Conservation (phyloP, 2,888 invertebrate genomes). For the Pristionchus japonicus region DNA sequence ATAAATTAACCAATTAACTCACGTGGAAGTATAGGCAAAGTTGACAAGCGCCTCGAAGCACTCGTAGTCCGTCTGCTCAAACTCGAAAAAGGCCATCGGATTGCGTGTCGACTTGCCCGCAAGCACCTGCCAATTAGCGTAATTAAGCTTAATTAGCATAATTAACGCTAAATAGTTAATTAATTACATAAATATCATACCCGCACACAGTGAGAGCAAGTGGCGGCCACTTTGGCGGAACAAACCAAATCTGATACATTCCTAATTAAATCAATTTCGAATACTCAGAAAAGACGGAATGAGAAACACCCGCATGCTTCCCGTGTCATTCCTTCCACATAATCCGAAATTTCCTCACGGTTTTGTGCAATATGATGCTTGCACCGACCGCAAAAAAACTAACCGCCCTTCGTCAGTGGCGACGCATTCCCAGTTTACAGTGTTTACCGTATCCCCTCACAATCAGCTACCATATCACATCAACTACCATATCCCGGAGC, state of each 20-base stretch:
- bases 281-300: background rate
- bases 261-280: background rate
- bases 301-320: background rate
- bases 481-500: background rate
- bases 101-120: conserved; percentile 31
- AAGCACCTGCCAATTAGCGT: background rate
- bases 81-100: conserved; percentile 64
- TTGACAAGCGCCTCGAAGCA: conserved; percentile 86
- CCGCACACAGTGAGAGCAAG: no score
- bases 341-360: background rate
- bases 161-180: no score
- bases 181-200: no score
- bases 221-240: no score
- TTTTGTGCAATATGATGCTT: no score
- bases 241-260: no score
- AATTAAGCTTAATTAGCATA: no score
- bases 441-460: background rate
- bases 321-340: background rate
- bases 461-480: background rate
- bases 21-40: conserved; percentile 87
- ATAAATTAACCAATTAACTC: conserved; percentile 54
- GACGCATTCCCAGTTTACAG: no score
- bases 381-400: no score
- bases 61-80: conserved; percentile 79
- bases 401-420: no score